Evolutionary conservation across 2,113 vertebrate species (phyloP), one percentile per base, ranked within the genome.

Genomic region (Turnix velox): DNA sequence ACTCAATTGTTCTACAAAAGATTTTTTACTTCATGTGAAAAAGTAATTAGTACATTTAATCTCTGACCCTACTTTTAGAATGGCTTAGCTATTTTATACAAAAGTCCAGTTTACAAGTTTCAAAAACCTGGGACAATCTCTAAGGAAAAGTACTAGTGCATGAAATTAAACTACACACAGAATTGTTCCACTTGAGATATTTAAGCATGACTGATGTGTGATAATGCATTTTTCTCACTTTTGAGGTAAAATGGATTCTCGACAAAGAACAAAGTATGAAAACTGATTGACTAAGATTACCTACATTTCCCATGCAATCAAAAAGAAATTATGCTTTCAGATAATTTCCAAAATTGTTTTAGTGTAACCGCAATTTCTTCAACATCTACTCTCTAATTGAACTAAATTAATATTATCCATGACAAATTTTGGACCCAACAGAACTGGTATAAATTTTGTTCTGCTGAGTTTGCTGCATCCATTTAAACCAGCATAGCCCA

Each of bases 131-230:
- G 75, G 42, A 42, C 17, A 54, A 40, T 48, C 51, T 89, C 74
- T 65, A 82, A 79, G 45, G 74, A 69, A 78, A 78, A 78, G 77
- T 85, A 87, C 79, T 61, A 78, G 87, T 63, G 84, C 77, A 72
- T 90, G 62, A 94, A 95, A 94, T 93, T 94, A 95, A 95, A 72
- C 78, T 79, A 65, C 54, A 58, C 31, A 57, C 27, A 79, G 48
- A 94, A 69, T 25, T 62, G 54, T 88, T 93, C 68, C 72, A 84
- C 62, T 88, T 89, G 81, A 94, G 90, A 72, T 89, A 84, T 19
- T 59, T 69, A 12, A 61, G 30, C 43, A 19, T n/a, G 40, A 68
- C 30, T 75, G 69, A 51, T 71, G 72, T 78, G 79, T 76, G 62
- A 35, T 55, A 71, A 72, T 15, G 27, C n/a, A 55, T 19, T 62